Evolutionary conservation across 30 jellyfish, hydroid and myxozoan species (phyloP), one percentile per base, ranked within the genome.

Genomic region (Chrysaora quinquecirrha): DNA sequence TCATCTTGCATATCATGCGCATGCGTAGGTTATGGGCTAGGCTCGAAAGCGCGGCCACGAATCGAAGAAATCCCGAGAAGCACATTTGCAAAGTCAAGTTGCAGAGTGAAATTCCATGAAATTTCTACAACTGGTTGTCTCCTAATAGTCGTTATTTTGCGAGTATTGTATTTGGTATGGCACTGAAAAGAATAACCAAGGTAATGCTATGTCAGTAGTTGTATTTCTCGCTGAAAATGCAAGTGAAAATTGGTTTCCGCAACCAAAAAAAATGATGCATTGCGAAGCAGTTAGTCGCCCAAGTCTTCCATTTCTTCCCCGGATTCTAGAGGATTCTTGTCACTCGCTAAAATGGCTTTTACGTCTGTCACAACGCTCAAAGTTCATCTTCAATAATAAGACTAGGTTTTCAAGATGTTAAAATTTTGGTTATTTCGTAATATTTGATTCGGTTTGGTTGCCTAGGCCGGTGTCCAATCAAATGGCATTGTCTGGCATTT

Each of bases 1-100:
- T 78, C 79, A 78, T 78, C 35, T 52, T 66, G 32, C 43, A 32
- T 60, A 60, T 12, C 21, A 50, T 24, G 32, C 89, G 89, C 89
- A 78, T 78, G 89, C 89, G 89, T 34, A 64, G 32, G 3, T 23
- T 47, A 18, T 64, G 89, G 89, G 89, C 68, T 52, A 52, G 68
- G 68, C 68, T 52, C 68, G 27, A 52, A 52, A 52, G 89, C 89
- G 81, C 69, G 89, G 89, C 89, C 81, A 78, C 89, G 81, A 78
- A 20, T 10, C 68, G 68, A 52, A 52, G 54, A 38, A 6, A 14
- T 38, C 54, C 25, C 68, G 9, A 16, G 16, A 16, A 52, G 12
- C 68, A 3, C 68, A 52, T 52, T 52, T 52, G 68, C 68, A 20
- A 52, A 43, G 12, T 19, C 68, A 3, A 52, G 19, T 52, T 19